These are phyloP conservation scores for Turritopsis dohrnii DNA, from an alignment of 30 jellyfish, hydroid and myxozoan genomes.

Conservation along the genomic window DNA sequence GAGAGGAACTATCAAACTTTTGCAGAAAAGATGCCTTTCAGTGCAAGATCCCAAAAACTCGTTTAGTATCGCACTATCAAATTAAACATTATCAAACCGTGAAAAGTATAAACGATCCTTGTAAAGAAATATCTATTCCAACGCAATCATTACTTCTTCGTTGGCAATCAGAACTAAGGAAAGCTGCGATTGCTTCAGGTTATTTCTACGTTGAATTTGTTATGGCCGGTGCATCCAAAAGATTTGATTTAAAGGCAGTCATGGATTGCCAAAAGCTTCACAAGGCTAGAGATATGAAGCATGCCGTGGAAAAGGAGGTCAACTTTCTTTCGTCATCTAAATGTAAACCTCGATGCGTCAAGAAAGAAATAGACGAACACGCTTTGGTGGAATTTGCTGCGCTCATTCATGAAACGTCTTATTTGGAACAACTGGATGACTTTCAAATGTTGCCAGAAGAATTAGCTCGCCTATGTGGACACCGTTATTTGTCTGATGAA, in stretches of 20 bases:
- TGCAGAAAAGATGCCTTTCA: neutral
- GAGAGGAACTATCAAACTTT: neutral
- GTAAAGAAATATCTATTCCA: slow-evolving; percentile 1
- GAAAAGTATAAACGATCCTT: neutral
- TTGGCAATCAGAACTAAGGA: slow-evolving; percentile 11
- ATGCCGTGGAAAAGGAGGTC: too few relatives aligned
- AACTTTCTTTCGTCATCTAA: too few relatives aligned
- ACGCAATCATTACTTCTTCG: slow-evolving; percentile 9
- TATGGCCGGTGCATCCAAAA: neutral
- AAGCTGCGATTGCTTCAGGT: neutral
- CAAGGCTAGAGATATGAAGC: too few relatives aligned
- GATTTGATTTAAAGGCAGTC: neutral
- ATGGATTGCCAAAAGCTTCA: too few relatives aligned
- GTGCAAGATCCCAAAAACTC: neutral
- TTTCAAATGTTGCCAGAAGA: too few relatives aligned
- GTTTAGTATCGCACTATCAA: neutral
- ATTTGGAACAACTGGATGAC: too few relatives aligned
- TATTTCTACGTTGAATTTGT: slow-evolving; percentile 3
- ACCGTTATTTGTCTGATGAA: too few relatives aligned
- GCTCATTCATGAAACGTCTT: too few relatives aligned
- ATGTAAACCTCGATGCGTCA: too few relatives aligned
- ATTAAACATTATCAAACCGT: neutral
- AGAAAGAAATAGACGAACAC: too few relatives aligned
- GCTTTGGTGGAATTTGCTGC: too few relatives aligned
- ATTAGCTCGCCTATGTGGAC: too few relatives aligned